Evolutionary conservation across 2,113 vertebrate species (phyloP), one percentile per base, ranked within the genome.

Genomic region (Phylloscopus whistleri): DNA sequence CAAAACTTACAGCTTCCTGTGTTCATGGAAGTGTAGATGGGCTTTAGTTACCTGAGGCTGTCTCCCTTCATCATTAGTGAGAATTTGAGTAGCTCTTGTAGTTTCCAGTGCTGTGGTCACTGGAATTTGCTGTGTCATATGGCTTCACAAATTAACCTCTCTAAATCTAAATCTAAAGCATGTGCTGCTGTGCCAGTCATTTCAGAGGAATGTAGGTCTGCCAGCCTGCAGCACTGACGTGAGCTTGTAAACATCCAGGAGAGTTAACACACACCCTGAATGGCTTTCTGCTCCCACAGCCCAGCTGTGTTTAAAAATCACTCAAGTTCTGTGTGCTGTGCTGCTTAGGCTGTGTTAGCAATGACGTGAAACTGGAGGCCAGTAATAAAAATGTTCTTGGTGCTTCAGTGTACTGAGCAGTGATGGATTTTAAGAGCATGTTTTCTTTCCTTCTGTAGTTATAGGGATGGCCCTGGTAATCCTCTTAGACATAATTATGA

Each of bases 401-500:
- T 52, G n/a, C 31, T 94, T 77, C 0, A 10, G 1, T 95, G 73
- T 88, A 55, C 77, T 81, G 48, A 84, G 19, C 28, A 55, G 46
- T 49, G 52, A 13, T 49, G 33, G 58, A 21, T 79, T 77, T 75
- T 43, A 56, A 77, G 30, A 77, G 19, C 35, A 12, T 51, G 11
- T 41, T 70, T 16, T 93, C 77, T 80, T 95, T 92, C 89, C 55
- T 94, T 85, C 95, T 97, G 60, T 93, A 99, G 99, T 98, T 99
- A 99, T 93, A 99, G 99, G 97, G 99, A 99, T 97, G 99, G 99
- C 94, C 99, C 99, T 97, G 99, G 99, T 73, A 99, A 99, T 97
- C 99, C 99, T 98, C 99, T 99, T 98, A 99, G 99, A 98, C 99
- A 99, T 98, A 99, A 99, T 98, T 99, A 99, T 97, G 99, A 99